These are phyloP conservation scores for Gopherus flavomarginatus DNA, from an alignment of 2,113 vertebrate species.

Conservation along the genomic window DNA sequence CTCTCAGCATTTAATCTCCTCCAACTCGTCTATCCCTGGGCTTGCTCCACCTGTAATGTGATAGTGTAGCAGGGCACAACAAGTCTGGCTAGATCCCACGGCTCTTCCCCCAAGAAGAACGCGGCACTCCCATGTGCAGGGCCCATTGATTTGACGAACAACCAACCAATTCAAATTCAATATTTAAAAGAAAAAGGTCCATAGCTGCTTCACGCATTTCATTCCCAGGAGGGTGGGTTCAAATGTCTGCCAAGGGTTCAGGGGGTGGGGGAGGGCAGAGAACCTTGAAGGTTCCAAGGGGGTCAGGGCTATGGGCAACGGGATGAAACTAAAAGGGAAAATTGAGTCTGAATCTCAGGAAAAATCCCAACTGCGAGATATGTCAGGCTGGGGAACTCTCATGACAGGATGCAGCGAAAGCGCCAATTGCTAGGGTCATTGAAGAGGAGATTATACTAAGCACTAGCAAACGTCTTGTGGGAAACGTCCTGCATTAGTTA, in stretches of 20 bases:
- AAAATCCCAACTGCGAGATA: background rate
- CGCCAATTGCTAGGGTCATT: fast-evolving
- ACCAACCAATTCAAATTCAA: background rate
- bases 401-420: fast-evolving
- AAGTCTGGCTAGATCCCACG: background rate
- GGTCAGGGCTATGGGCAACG: background rate
- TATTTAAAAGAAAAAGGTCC: background rate
- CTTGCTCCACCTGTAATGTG: background rate
- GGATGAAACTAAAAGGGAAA: background rate
- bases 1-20: background rate
- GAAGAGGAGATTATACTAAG: background rate
- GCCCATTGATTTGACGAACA: background rate
- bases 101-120: background rate
- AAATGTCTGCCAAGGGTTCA: background rate
- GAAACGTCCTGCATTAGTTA: background rate
- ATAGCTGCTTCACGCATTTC: background rate
- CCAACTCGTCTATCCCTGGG: background rate
- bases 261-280: fast-evolving
- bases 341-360: background rate
- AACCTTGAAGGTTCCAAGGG: background rate
- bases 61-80: background rate
- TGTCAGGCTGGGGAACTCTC: background rate
- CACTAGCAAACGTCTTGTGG: background rate
- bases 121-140: background rate
- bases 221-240: background rate